phyloP scores from a whole-genome alignment of 2,888 invertebrate species.

The Onchidella celtica region DNA sequence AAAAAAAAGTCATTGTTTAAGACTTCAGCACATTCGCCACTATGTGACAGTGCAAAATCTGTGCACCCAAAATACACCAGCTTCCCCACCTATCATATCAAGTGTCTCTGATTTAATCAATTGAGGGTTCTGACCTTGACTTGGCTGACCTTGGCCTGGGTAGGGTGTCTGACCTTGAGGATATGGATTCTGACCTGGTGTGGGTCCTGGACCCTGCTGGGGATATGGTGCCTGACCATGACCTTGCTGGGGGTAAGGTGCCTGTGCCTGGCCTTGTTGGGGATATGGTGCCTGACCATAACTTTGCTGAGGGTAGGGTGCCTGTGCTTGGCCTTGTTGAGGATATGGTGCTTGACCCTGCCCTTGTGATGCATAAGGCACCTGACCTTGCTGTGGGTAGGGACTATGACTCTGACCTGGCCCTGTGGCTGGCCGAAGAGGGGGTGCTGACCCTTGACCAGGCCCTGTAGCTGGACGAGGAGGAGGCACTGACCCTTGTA shows the following conservation, averaged over 20 bases:
- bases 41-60: too few species aligned
- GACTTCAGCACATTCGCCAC: too few species aligned
- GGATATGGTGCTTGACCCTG: slow-evolving; percentile 27
- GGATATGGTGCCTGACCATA: slow-evolving; percentile 14
- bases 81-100: too few species aligned
- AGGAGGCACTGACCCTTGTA: slow-evolving; percentile 14
- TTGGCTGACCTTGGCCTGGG: slow-evolving; percentile 27
- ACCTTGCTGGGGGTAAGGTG: not conserved
- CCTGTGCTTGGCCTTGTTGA: slow-evolving; percentile 6
- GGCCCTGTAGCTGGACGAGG: not conserved
- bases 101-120: too few species aligned
- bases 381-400: slow-evolving; percentile 14
- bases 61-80: too few species aligned
- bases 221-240: slow-evolving; percentile 10
- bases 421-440: not conserved
- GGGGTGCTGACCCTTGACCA: slow-evolving; percentile 9
- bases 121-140: slow-evolving; percentile 10
- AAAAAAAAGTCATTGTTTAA: too few species aligned
- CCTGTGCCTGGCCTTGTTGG: slow-evolving; percentile 3
- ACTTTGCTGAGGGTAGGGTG: slow-evolving; percentile 26
- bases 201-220: not conserved
- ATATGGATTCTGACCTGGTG: not conserved
- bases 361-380: slow-evolving; percentile 15
- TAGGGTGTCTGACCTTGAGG: slow-evolving; percentile 29
- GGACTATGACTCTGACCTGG: slow-evolving; percentile 1